Percentiles rank a stretch among this genome's conserved stretches.
Conservation (phyloP, 2,888 invertebrate species). For the Stratiomys singularior region DNA sequence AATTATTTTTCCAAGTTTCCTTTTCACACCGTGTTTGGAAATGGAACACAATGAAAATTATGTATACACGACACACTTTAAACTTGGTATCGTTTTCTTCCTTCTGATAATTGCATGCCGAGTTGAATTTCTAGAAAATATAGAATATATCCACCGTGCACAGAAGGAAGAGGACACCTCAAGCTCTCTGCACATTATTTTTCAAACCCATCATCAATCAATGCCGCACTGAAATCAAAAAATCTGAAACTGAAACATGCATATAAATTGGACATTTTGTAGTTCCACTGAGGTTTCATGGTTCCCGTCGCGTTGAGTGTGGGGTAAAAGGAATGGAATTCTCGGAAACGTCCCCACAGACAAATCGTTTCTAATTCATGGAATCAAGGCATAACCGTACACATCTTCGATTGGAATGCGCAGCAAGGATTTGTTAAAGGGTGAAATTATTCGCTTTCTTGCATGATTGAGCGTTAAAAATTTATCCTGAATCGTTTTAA, state of each 20-base stretch:
- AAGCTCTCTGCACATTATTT: not conserved
- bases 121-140: too few relatives aligned
- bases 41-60: not conserved
- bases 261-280: conserved; percentile 64
- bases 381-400: not conserved
- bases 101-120: not conserved
- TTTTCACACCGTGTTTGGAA: too few relatives aligned
- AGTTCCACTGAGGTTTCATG: conserved; percentile 22
- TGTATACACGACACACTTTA: not conserved
- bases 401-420: not conserved
- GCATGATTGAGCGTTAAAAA: conserved; percentile 42
- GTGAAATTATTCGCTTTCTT: conserved; percentile 44
- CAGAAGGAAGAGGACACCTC: not conserved
- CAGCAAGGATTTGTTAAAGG: conserved; percentile 19
- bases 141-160: too few relatives aligned
- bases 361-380: conserved; percentile 27
- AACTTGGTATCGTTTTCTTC: not conserved
- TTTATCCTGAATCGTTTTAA: conserved; percentile 29
- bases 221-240: conserved; percentile 13
- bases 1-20: too few relatives aligned
- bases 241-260: conserved; percentile 58
- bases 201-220: conserved; percentile 33
- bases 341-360: conserved; percentile 11
- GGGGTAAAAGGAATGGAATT: conserved; percentile 24
- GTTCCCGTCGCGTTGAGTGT: conserved; percentile 8